Evolutionary conservation across 2,888 invertebrate species (phyloP).

Genomic region (Pegoplata infirma): DNA sequence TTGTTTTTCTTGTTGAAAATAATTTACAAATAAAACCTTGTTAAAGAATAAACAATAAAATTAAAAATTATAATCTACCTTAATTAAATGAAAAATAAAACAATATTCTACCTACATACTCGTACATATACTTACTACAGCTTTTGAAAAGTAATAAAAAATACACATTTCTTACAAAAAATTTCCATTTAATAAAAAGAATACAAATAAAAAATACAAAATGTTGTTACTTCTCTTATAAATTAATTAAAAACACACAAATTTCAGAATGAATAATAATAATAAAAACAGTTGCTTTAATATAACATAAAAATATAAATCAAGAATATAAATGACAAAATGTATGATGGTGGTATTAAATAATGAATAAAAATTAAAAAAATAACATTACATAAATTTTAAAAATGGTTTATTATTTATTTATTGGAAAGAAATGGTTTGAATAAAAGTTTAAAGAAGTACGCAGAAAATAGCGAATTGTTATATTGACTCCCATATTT

Average conservation of each 20-base stretch:
- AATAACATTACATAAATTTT: background rate
- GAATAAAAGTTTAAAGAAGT: too few species aligned
- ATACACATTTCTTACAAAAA: slow-evolving; percentile 7
- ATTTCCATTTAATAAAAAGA: background rate
- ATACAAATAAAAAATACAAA: too few species aligned
- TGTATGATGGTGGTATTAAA: background rate
- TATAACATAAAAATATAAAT: slow-evolving; percentile 7
- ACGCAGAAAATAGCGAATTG: too few species aligned
- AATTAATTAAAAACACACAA: slow-evolving; percentile 31
- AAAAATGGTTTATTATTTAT: background rate
- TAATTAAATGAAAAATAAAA: background rate
- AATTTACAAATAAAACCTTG: background rate
- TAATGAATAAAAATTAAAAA: slow-evolving; percentile 3
- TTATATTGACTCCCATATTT: too few species aligned
- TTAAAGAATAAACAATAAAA: background rate
- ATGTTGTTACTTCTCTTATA: slow-evolving; percentile 49
- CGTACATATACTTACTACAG: slow-evolving; percentile 19
- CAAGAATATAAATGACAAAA: slow-evolving; percentile 21
- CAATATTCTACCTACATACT: background rate
- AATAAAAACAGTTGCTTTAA: slow-evolving; percentile 52
- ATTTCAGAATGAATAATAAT: slow-evolving; percentile 11
- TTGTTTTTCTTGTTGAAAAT: background rate
- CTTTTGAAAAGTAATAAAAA: slow-evolving; percentile 37
- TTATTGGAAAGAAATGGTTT: background rate
- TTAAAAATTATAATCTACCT: too few species aligned